Percentiles rank a stretch among this genome's conserved stretches.
These are phyloP conservation scores for Camponotus fellah DNA, from an alignment of 2,888 invertebrate genomes.

Conservation along the genomic window DNA sequence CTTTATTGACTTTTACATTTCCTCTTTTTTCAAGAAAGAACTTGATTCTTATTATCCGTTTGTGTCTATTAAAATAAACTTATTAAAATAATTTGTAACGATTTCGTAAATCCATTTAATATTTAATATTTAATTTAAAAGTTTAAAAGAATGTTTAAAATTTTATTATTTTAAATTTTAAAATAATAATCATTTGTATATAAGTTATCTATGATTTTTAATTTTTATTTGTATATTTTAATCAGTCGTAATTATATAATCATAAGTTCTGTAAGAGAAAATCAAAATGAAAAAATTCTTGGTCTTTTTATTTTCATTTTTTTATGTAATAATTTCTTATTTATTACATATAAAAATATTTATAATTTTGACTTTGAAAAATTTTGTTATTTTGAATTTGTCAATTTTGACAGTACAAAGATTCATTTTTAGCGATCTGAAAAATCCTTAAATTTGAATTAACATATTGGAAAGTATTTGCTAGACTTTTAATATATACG, in stretches of 20 bases:
- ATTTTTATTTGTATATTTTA: neutral
- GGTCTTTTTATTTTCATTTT: neutral
- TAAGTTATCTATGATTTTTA: neutral
- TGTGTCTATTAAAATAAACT: neutral
- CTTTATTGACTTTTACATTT: constrained; percentile 3
- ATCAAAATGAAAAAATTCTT: neutral
- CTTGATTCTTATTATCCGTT: neutral
- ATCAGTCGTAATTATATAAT: neutral
- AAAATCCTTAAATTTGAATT: too few relatives aligned
- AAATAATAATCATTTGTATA: neutral
- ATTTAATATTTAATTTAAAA: neutral
- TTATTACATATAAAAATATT: constrained; percentile 1
- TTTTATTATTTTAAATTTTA: too few relatives aligned
- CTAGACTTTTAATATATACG: too few relatives aligned
- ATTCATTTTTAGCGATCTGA: too few relatives aligned
- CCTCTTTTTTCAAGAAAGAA: neutral
- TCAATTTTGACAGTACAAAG: too few relatives aligned
- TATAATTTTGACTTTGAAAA: neutral
- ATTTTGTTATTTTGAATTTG: too few relatives aligned
- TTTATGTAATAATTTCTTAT: neutral
- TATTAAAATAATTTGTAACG: neutral
- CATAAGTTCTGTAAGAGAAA: neutral
- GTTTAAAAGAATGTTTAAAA: neutral
- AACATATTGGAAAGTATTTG: too few relatives aligned
- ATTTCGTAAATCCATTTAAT: neutral